These are phyloP conservation scores for Yponomeuta plumbellus DNA, from an alignment of 2,888 invertebrate species.

Conservation along the genomic window DNA sequence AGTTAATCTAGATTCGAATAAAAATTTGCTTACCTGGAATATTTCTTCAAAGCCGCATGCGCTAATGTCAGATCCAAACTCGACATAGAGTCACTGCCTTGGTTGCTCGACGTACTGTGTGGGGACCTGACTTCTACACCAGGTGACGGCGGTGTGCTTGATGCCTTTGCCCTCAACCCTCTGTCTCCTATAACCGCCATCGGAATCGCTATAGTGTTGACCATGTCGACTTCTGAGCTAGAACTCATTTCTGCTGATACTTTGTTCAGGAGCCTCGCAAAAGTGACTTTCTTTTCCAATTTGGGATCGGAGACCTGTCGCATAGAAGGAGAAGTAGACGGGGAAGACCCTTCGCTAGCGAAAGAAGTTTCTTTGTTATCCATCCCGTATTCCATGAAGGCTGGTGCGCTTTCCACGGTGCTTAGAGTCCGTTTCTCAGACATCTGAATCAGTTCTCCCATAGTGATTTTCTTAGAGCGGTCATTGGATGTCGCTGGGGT, in stretches of 20 bases:
- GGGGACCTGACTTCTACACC: conserved; percentile 77
- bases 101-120: conserved; percentile 85
- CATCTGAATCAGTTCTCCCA: conserved; percentile 85
- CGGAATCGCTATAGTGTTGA: conserved; percentile 67
- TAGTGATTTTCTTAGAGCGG: conserved; percentile 78
- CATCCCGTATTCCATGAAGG: conserved; percentile 62
- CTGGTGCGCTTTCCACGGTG: conserved; percentile 67
- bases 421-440: conserved; percentile 77
- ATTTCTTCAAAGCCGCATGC: conserved; percentile 76
- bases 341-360: conserved; percentile 67
- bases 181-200: conserved; percentile 65
- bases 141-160: conserved; percentile 80
- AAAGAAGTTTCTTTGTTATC: conserved; percentile 80
- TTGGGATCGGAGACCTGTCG: conserved; percentile 80
- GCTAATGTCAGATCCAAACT: conserved; percentile 82
- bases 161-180: conserved; percentile 57
- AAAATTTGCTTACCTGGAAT: conserved; percentile 47
- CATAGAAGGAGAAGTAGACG: conserved; percentile 74
- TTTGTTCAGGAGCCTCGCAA: conserved; percentile 83
- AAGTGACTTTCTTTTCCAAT: conserved; percentile 86
- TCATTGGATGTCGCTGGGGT: conserved; percentile 81
- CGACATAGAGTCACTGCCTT: conserved; percentile 86
- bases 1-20: background rate
- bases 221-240: conserved; percentile 81
- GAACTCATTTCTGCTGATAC: conserved; percentile 88